Conservation (phyloP, 2,113 vertebrate species). For the Eira barbara region DNA sequence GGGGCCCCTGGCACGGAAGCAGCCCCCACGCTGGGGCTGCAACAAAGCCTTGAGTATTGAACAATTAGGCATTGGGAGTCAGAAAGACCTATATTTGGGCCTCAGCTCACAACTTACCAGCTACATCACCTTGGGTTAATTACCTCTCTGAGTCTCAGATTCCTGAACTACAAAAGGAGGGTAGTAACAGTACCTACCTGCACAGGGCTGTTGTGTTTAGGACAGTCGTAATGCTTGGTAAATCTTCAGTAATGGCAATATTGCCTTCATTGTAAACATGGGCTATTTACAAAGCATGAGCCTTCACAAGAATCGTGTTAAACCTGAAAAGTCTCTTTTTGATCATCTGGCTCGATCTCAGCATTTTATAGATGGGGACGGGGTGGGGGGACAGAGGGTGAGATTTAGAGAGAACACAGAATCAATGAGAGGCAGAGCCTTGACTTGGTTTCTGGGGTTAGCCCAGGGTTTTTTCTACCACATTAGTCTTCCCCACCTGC, state of each 20-base stretch:
- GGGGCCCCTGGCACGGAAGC: neutral
- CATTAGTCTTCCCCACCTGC: neutral
- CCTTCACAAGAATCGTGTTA: neutral
- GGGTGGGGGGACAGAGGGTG: too few relatives aligned
- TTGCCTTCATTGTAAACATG: neutral
- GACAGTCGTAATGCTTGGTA: neutral
- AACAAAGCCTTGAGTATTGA: neutral
- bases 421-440: neutral
- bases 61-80: neutral
- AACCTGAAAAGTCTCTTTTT: neutral
- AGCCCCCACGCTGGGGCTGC: fast-evolving
- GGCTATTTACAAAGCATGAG: neutral
- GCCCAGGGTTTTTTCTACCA: neutral
- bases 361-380: neutral
- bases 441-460: neutral
- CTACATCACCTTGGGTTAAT: neutral
- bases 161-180: neutral
- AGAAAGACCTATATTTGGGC: neutral
- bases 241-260: neutral
- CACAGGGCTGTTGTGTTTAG: neutral
- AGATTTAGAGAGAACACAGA: neutral
- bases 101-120: neutral
- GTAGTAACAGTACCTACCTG: neutral
- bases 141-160: neutral
- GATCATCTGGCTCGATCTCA: neutral